Evolutionary conservation across 2,797 vertebrate species (phyloP).

Genomic region (Ammospiza maritima): DNA sequence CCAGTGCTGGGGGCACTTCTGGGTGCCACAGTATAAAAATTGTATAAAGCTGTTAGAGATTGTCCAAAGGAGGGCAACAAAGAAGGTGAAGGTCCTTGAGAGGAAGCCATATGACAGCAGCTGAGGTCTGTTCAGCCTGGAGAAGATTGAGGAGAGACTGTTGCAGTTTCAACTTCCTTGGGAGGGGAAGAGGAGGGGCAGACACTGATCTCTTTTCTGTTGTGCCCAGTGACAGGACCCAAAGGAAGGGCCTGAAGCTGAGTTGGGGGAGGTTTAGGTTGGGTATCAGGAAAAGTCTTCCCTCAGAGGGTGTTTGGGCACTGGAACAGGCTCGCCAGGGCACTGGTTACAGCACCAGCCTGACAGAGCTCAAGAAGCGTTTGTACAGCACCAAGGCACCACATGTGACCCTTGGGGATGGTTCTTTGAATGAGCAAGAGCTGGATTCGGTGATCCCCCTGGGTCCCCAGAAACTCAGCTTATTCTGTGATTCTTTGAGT

Average conservation of each 20-base stretch:
- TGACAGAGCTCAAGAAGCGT: not conserved
- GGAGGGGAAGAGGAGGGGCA: not conserved
- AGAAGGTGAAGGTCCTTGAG: not conserved
- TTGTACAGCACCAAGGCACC: not conserved
- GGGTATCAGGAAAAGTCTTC: not conserved
- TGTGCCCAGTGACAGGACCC: too few relatives aligned
- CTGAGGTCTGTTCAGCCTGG: not conserved
- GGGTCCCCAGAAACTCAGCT: not conserved
- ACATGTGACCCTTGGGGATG: too few relatives aligned
- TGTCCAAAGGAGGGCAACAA: too few relatives aligned
- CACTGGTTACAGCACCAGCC: not conserved
- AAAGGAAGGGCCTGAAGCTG: too few relatives aligned
- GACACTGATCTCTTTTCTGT: accelerated
- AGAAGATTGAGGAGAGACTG: not conserved
- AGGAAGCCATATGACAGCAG: accelerated
- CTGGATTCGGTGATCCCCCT: not conserved
- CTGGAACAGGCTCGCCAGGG: not conserved
- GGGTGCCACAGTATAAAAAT: too few relatives aligned
- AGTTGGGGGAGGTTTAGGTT: too few relatives aligned
- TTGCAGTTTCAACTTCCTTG: too few relatives aligned
- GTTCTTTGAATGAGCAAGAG: not conserved
- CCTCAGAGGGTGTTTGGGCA: accelerated
- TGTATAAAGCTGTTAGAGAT: too few relatives aligned
- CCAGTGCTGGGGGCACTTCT: too few relatives aligned
- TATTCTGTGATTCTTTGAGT: not conserved